phyloP scores from a whole-genome alignment of 2,888 invertebrate species.

The Junonia oenone region DNA sequence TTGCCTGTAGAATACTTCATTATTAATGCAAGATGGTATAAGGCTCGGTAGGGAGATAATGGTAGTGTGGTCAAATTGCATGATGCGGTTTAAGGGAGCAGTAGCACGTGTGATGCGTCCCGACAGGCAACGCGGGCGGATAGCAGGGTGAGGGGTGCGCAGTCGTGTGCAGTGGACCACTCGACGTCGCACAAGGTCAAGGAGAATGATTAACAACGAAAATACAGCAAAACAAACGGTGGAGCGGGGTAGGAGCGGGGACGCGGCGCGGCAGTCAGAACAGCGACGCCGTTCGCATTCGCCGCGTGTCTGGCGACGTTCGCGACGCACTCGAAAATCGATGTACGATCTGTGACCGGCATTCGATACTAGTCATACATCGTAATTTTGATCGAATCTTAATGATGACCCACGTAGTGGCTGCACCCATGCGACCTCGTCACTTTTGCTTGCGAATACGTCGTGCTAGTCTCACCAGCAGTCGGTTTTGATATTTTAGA shows the following conservation, averaged over 20 bases:
- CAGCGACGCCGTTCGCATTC: slow-evolving; percentile 69
- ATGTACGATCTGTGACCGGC: slow-evolving; percentile 74
- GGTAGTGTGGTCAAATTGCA: slow-evolving; percentile 20
- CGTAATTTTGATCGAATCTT: slow-evolving; percentile 55
- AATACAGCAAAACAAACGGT: slow-evolving; percentile 76
- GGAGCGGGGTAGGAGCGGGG: slow-evolving; percentile 62
- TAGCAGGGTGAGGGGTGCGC: slow-evolving; percentile 67
- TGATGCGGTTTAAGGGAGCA: slow-evolving; percentile 34
- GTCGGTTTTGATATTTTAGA: slow-evolving; percentile 14
- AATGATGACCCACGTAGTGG: slow-evolving; percentile 52
- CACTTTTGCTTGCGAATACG: slow-evolving; percentile 53
- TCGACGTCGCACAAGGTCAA: slow-evolving; percentile 79
- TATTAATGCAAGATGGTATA: neutral
- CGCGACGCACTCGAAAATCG: slow-evolving; percentile 72
- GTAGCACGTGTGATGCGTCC: slow-evolving; percentile 68
- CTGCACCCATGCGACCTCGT: slow-evolving; percentile 48
- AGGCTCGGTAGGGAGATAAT: neutral
- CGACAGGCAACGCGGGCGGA: slow-evolving; percentile 60
- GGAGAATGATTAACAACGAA: slow-evolving; percentile 81
- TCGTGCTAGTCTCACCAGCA: slow-evolving; percentile 30
- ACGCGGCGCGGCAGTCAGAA: slow-evolving; percentile 67
- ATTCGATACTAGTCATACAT: slow-evolving; percentile 51
- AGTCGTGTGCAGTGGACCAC: slow-evolving; percentile 79
- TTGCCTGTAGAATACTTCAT: no score
- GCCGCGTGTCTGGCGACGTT: slow-evolving; percentile 64